phyloP scores from a whole-genome alignment of 2,888 invertebrate species.

The Phyto melanocephala region DNA sequence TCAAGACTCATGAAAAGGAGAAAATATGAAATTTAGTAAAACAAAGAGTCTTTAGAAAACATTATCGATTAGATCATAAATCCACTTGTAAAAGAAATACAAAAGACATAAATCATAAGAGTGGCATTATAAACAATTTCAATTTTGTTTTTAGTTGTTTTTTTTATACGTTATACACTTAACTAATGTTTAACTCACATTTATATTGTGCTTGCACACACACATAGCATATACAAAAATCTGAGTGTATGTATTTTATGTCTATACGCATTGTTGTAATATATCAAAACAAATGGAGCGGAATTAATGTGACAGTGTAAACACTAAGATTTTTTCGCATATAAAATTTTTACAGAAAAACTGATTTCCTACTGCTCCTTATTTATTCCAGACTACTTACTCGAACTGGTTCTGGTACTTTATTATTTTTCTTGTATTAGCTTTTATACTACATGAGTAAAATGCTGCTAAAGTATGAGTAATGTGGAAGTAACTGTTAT shows the following conservation, averaged over 20 bases:
- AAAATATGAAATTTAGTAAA: neutral
- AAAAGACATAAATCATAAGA: conserved; percentile 55
- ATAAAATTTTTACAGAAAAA: conserved; percentile 12
- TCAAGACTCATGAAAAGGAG: neutral
- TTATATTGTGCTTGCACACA: neutral
- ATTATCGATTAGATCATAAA: conserved; percentile 44
- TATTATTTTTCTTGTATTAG: neutral
- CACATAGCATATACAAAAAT: neutral
- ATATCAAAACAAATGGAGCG: conserved; percentile 63
- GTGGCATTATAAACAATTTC: conserved; percentile 55
- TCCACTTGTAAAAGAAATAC: conserved; percentile 24
- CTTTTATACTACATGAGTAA: conserved; percentile 35
- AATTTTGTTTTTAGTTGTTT: conserved; percentile 42
- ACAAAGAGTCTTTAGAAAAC: neutral
- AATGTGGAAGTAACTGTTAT: conserved; percentile 21
- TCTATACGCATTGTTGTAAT: conserved; percentile 50
- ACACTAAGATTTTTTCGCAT: conserved; percentile 48
- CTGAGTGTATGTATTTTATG: conserved; percentile 6
- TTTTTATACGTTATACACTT: neutral
- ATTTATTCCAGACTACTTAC: neutral
- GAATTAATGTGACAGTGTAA: conserved; percentile 63
- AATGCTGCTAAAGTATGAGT: conserved; percentile 12
- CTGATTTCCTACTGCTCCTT: neutral
- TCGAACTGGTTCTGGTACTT: neutral
- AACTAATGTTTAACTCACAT: conserved; percentile 11